phyloP scores from a whole-genome alignment of 1,140 invertebrate genomes.

The Drosophila rhopaloa region DNA sequence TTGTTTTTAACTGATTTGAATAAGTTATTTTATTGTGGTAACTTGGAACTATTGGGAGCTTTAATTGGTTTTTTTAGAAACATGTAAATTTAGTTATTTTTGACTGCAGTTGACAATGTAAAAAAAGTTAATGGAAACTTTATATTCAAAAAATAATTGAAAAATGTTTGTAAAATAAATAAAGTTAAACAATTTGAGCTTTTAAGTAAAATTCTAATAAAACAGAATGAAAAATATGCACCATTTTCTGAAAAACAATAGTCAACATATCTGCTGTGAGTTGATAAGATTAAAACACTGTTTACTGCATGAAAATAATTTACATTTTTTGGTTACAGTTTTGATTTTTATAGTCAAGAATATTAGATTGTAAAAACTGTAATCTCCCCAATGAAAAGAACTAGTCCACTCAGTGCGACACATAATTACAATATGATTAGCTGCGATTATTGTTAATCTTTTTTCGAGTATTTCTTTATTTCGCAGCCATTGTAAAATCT shows the following conservation, averaged over 20 bases:
- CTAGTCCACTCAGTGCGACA: constrained; percentile 10
- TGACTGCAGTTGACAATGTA: background rate
- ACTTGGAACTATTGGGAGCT: constrained; percentile 1
- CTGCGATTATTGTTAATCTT: constrained; percentile 43
- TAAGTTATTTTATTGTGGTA: constrained; percentile 13
- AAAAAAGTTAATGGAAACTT: constrained; percentile 8
- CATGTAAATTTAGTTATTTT: constrained; percentile 2
- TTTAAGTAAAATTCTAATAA: background rate
- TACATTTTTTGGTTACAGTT: no score
- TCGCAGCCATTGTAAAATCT: constrained; percentile 56
- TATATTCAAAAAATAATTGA: background rate
- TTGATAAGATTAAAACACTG: no score
- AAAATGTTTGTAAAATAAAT: background rate
- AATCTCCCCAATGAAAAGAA: background rate
- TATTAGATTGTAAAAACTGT: no score
- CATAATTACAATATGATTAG: constrained; percentile 61
- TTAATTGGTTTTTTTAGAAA: background rate
- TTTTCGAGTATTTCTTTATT: constrained; percentile 26
- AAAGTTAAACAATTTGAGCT: background rate
- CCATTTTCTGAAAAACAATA: background rate
- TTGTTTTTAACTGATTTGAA: constrained; percentile 3
- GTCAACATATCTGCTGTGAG: no score
- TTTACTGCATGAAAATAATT: no score
- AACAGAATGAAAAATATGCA: background rate
- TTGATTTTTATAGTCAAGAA: no score